These are phyloP conservation scores for Drosophila melanogaster DNA, from an alignment of 1,140 invertebrate genomes.

Conservation along the genomic window DNA sequence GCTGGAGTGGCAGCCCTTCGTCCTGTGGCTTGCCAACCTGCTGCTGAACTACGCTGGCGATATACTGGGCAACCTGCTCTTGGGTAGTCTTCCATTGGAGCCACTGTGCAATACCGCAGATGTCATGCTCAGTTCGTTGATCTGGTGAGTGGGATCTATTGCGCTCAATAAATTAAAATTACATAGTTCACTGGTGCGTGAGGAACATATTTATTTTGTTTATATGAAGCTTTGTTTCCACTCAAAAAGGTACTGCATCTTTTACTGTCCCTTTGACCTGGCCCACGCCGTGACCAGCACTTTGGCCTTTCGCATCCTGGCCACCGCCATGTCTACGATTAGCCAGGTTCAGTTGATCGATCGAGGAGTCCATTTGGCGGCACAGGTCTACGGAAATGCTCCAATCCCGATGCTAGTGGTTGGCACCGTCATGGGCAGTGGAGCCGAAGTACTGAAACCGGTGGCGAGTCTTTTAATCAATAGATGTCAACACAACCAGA, in stretches of 20 bases:
- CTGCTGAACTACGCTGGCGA: slow-evolving; percentile 62
- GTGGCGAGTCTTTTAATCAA: slow-evolving; percentile 60
- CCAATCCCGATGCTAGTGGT: slow-evolving; percentile 57
- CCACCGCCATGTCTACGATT: slow-evolving; percentile 43
- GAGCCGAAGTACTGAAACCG: slow-evolving; percentile 62
- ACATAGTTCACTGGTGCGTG: too few species aligned
- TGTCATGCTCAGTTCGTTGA: slow-evolving; percentile 39
- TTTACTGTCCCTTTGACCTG: slow-evolving; percentile 63
- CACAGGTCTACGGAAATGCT: slow-evolving; percentile 43
- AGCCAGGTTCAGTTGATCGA: slow-evolving; percentile 66
- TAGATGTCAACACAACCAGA: slow-evolving; percentile 48
- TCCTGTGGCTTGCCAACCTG: slow-evolving; percentile 59
- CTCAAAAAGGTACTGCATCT: slow-evolving; percentile 52
- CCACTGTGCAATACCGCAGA: slow-evolving; percentile 54
- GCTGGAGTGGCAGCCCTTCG: slow-evolving; percentile 51
- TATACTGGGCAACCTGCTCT: slow-evolving; percentile 59
- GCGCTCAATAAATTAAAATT: too few species aligned
- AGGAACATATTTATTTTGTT: too few species aligned
- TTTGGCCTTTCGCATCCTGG: slow-evolving; percentile 45
- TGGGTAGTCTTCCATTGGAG: slow-evolving; percentile 59
- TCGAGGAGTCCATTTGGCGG: slow-evolving; percentile 41
- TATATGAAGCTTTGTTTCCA: neutral
- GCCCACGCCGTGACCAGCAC: slow-evolving; percentile 25
- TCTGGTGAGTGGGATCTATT: slow-evolving; percentile 36
- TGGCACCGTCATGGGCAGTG: slow-evolving; percentile 66